phyloP scores from a whole-genome alignment of 2,888 invertebrate genomes.

The Odontomyia ornata region DNA sequence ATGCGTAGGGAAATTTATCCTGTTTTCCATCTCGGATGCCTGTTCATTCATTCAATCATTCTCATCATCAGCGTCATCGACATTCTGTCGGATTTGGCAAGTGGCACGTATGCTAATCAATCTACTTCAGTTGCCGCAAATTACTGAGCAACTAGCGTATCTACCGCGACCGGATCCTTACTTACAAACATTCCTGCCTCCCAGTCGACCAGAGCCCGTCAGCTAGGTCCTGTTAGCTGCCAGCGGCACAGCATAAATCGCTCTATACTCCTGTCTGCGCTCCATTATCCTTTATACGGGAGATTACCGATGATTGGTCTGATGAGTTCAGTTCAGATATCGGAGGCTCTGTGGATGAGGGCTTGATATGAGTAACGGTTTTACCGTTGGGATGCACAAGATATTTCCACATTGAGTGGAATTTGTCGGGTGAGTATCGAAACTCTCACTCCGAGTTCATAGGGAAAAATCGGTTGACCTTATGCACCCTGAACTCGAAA shows the following conservation, averaged over 20 bases:
- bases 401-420: background rate
- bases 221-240: background rate
- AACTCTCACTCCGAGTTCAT: background rate
- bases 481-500: background rate
- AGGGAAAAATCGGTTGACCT: background rate
- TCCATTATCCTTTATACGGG: slow-evolving; percentile 24
- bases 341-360: background rate
- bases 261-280: slow-evolving; percentile 6
- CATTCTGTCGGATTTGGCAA: slow-evolving; percentile 4
- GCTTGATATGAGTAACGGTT: too few species aligned
- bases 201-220: background rate
- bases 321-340: slow-evolving; percentile 8
- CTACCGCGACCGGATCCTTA: background rate
- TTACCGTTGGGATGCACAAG: too few species aligned
- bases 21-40: background rate
- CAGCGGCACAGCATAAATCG: slow-evolving; percentile 1
- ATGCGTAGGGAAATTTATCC: slow-evolving; percentile 16
- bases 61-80: background rate
- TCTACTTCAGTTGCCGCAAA: slow-evolving; percentile 17
- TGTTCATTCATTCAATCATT: background rate
- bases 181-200: background rate
- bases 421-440: background rate
- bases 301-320: slow-evolving; percentile 33
- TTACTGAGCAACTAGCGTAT: slow-evolving; percentile 20
- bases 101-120: slow-evolving; percentile 24